Evolutionary conservation across 2,113 vertebrate species (phyloP).

Genomic region (Sprattus sprattus): DNA sequence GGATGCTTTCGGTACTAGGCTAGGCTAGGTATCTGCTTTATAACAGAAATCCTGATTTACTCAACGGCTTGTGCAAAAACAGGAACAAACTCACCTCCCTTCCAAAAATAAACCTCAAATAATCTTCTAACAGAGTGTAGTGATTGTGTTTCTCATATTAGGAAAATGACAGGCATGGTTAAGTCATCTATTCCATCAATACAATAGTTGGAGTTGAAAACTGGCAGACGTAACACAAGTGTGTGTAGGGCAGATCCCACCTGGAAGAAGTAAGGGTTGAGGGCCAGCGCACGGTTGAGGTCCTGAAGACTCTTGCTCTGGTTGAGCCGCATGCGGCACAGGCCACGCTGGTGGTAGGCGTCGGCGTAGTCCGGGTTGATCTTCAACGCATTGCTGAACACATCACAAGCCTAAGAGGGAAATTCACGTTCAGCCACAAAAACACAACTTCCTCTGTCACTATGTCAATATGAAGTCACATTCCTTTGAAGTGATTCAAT

Average conservation of each 20-base stretch:
- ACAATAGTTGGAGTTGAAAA: background rate
- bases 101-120: no score
- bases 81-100: no score
- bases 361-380: slow-evolving; percentile 65
- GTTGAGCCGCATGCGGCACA: slow-evolving; percentile 71
- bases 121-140: background rate
- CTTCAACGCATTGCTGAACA: slow-evolving; percentile 70
- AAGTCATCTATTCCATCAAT: background rate
- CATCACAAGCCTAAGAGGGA: slow-evolving; percentile 65
- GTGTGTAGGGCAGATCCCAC: slow-evolving; percentile 47
- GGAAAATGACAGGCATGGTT: background rate
- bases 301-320: slow-evolving; percentile 67
- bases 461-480: background rate
- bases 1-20: no score
- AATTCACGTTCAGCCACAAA: slow-evolving; percentile 11
- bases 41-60: no score
- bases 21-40: no score
- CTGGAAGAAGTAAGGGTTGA: slow-evolving; percentile 75
- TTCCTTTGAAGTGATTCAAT: background rate
- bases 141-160: background rate
- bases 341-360: slow-evolving; percentile 74
- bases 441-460: background rate
- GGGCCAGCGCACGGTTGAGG: slow-evolving; percentile 69
- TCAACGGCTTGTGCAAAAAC: no score
- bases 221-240: background rate